Conservation (phyloP, 2,797 vertebrate species). For the Telmatherina bonti region DNA sequence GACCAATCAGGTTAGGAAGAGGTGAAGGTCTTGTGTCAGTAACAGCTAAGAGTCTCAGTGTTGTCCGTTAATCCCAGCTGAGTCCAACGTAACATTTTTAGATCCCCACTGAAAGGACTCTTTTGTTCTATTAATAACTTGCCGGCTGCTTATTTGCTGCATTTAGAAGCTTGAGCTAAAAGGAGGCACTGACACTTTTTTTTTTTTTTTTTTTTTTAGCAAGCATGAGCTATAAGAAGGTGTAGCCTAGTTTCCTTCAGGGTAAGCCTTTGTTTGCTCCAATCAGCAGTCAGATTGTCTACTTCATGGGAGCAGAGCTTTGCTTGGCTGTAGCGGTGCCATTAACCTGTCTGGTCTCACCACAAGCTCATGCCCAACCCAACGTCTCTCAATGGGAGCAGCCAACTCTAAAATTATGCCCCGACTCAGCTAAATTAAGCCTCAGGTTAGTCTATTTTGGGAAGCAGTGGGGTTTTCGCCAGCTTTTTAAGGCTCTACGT, state of each 20-base stretch:
- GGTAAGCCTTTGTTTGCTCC: conserved; percentile 58
- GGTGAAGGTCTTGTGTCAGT: conserved; percentile 21
- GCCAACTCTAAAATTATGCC: neutral
- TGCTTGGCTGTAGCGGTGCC: conserved; percentile 24
- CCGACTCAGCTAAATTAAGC: neutral
- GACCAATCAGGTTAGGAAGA: conserved; percentile 19
- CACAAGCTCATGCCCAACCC: conserved; percentile 28
- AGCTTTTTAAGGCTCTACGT: too few species aligned
- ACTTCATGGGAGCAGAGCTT: conserved; percentile 35
- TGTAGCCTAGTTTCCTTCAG: conserved; percentile 59
- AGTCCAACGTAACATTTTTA: conserved; percentile 41
- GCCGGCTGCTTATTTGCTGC: conserved; percentile 32
- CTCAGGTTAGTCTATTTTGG: neutral
- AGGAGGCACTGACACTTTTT: conserved; percentile 56
- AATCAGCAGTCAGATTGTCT: conserved; percentile 40
- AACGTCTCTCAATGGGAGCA: conserved; percentile 34
- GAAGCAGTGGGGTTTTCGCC: neutral
- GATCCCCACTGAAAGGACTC: conserved; percentile 48
- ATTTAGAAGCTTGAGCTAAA: conserved; percentile 62
- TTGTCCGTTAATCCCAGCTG: conserved; percentile 38
- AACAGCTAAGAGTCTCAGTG: conserved; percentile 26
- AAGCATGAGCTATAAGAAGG: conserved; percentile 56
- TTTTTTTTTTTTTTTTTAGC: too few species aligned
- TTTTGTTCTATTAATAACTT: conserved; percentile 73
- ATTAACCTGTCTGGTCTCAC: conserved; percentile 29